A percentile compares a stretch with the other conserved stretches of the same genome.
These are phyloP conservation scores for Plusia festucae DNA, from an alignment of 2,888 invertebrate species.

Conservation along the genomic window DNA sequence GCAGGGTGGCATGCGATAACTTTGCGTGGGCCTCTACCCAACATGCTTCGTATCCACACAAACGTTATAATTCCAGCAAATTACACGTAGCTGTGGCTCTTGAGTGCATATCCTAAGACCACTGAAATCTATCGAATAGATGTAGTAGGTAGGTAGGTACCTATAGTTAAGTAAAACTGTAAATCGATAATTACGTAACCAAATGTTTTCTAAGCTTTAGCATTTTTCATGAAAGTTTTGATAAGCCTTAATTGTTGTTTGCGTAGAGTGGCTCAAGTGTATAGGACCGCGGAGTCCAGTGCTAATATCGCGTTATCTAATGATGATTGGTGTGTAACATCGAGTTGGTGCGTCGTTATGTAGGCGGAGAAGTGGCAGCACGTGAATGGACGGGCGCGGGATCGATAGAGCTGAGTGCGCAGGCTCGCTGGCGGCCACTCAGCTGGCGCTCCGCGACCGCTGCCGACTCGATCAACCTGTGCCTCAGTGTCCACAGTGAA, in stretches of 20 bases:
- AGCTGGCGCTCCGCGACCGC: constrained; percentile 80
- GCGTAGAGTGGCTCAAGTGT: constrained; percentile 75
- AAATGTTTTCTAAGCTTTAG: constrained; percentile 18
- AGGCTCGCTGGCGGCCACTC: constrained; percentile 73
- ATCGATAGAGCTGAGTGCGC: constrained; percentile 87
- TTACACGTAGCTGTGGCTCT: constrained; percentile 27
- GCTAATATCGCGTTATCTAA: constrained; percentile 85
- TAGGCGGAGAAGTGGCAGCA: constrained; percentile 81
- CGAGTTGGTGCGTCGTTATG: constrained; percentile 76
- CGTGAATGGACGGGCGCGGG: constrained; percentile 82
- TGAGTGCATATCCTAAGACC: constrained; percentile 18
- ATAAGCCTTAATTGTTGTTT: constrained; percentile 69
- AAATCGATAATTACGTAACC: constrained; percentile 33
- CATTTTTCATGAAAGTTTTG: constrained; percentile 48
- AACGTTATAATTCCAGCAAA: constrained; percentile 43
- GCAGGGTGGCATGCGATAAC: constrained; percentile 80
- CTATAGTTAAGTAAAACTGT: too few relatives aligned
- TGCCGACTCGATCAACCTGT: constrained; percentile 69
- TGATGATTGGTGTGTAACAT: constrained; percentile 84
- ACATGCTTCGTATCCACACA: constrained; percentile 49
- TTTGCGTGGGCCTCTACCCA: constrained; percentile 71
- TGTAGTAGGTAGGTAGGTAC: too few relatives aligned
- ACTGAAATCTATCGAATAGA: constrained; percentile 14
- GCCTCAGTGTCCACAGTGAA: constrained; percentile 74
- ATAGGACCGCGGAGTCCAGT: constrained; percentile 71